phyloP scores from a whole-genome alignment of 2,797 vertebrate species.

The Muscicapa striata region DNA sequence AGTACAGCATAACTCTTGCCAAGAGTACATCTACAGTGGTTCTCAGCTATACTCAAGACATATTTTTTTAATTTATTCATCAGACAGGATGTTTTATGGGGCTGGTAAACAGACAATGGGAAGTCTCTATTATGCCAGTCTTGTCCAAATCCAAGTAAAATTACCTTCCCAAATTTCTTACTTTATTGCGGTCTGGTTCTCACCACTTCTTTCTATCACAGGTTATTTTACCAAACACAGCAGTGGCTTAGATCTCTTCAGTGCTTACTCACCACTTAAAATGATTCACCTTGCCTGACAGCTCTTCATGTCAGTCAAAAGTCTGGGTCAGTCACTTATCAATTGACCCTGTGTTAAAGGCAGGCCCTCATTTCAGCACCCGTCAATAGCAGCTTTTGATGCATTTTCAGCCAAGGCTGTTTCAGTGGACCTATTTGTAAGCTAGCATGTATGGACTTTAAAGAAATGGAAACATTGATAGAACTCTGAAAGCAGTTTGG shows the following conservation, averaged over 20 bases:
- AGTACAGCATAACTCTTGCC: neutral
- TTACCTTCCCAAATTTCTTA: neutral
- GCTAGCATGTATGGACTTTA: conserved; percentile 24
- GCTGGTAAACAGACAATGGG: neutral
- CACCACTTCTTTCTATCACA: neutral
- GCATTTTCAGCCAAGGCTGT: conserved; percentile 60
- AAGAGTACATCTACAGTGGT: neutral
- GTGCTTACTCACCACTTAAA: conserved; percentile 33
- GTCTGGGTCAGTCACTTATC: conserved; percentile 79
- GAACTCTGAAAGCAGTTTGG: neutral
- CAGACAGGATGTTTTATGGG: neutral
- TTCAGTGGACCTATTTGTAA: conserved; percentile 48
- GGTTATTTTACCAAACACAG: neutral
- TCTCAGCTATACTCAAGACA: neutral
- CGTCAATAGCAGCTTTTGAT: conserved; percentile 78
- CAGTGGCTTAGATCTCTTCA: neutral
- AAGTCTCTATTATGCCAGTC: neutral
- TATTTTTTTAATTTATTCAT: neutral
- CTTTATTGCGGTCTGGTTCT: neutral
- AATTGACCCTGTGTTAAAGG: conserved; percentile 80
- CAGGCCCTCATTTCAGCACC: conserved; percentile 76
- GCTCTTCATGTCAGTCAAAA: conserved; percentile 77
- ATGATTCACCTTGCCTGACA: conserved; percentile 69
- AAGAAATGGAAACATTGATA: conserved; percentile 30
- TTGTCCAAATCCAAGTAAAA: neutral